Base-by-base conservation (phyloP, 2,888 invertebrate genomes). In the Drosophila crucigera region DNA sequence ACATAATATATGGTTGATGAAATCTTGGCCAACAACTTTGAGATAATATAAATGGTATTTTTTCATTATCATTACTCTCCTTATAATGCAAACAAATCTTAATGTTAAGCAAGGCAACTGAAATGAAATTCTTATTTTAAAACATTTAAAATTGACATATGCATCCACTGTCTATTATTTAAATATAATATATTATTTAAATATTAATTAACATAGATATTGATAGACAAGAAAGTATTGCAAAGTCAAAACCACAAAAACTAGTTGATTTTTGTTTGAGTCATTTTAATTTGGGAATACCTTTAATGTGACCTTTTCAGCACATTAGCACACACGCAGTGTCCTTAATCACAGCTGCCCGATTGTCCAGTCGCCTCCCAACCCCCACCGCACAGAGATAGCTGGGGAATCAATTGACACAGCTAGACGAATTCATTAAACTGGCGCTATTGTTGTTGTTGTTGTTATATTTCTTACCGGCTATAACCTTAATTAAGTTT, bases 401-500 rank as follows among this genome's bases (percentile, higher is more conserved):
- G 53, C 62, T 60, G 59, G 54, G 37, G 75, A 66, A 66, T 82
- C 75, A 76, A 69, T 70, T 78, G 68, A 52, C 43, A 54, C 62
- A 74, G 56, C 79, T 78, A 65, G 77, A 70, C 80, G 35, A 47
- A 64, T 47, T 52, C 58, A 68, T 63, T 68, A 52, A 50, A 67
- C 60, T 78, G 59, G 50, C 54, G 35, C 55, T 61, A 67, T 37
- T 49, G 64, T 58, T 62, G 73, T 65, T 66, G 50, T 50, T 62
- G 73, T 63, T 66, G 50, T 43, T 59, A 25, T n/a, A 55, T 37
- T 59, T 69, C 58, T 64, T 72, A 69, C 61, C 68, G 63, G 60
- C 71, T 74, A 50, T 76, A 82, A 76, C 82, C 78, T 84, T 91
- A 91, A 90, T 90, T 88, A 90, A 79, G 90, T 73, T 65, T 73